These are phyloP conservation scores for Bagarius yarrelli DNA, from an alignment of 2,113 vertebrate species.

Conservation along the genomic window DNA sequence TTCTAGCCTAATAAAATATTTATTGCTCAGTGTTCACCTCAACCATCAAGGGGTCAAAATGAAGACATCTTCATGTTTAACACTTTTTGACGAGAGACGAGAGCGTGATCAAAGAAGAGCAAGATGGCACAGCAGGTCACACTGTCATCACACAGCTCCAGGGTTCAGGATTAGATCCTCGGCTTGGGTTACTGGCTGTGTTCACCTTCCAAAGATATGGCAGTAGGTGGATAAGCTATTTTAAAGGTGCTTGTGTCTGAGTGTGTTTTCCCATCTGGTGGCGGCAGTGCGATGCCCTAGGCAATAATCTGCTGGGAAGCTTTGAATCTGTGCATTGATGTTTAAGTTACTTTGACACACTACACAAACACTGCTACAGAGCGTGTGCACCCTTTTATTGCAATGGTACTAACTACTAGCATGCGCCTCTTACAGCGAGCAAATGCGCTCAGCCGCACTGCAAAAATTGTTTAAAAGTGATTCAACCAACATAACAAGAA, in stretches of 20 bases:
- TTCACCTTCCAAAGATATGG: neutral
- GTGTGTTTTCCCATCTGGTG: neutral
- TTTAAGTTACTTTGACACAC: too few relatives aligned
- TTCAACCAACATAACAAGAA: too few relatives aligned
- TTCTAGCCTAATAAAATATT: neutral
- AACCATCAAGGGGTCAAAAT: neutral
- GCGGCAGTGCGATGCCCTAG: too few relatives aligned
- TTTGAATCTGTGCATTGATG: too few relatives aligned
- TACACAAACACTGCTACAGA: too few relatives aligned
- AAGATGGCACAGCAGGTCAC: neutral
- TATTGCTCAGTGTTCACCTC: neutral
- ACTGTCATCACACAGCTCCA: neutral
- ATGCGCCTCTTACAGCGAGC: too few relatives aligned
- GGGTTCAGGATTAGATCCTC: neutral
- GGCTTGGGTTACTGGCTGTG: neutral
- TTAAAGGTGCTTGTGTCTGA: neutral
- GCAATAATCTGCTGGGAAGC: too few relatives aligned
- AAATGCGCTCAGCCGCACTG: too few relatives aligned
- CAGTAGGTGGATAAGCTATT: neutral
- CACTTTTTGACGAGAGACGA: neutral
- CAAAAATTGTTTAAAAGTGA: too few relatives aligned
- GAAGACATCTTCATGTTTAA: neutral
- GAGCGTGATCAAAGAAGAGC: neutral
- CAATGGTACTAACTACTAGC: too few relatives aligned
- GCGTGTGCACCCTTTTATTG: too few relatives aligned